Conservation (phyloP, 2,888 invertebrate genomes). For the Dynastes tityus region DNA sequence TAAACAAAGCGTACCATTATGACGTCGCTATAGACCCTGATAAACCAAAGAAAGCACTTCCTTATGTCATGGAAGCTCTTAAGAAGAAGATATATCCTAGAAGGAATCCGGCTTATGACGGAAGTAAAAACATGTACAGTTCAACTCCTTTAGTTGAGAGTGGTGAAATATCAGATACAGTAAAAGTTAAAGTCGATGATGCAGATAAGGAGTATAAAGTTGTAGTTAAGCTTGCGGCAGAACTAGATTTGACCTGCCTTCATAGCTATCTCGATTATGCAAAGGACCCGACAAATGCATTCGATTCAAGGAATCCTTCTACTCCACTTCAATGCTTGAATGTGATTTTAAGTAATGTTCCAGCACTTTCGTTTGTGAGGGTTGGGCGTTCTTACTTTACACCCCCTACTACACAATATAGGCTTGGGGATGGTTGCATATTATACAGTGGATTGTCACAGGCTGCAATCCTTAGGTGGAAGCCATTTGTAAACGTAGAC, state of each 20-base stretch:
- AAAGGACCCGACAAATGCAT: slow-evolving; percentile 53
- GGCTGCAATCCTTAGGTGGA: slow-evolving; percentile 91
- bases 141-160: slow-evolving; percentile 68
- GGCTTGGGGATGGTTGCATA: slow-evolving; percentile 87
- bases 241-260: slow-evolving; percentile 72
- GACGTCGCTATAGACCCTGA: slow-evolving; percentile 84
- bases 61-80: slow-evolving; percentile 66
- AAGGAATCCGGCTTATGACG: slow-evolving; percentile 81
- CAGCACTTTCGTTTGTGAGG: slow-evolving; percentile 71
- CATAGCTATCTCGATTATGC: slow-evolving; percentile 58
- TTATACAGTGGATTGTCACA: slow-evolving; percentile 96
- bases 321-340: slow-evolving; percentile 86
- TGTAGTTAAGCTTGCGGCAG: slow-evolving; percentile 72
- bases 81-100: slow-evolving; percentile 68
- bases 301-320: slow-evolving; percentile 69
- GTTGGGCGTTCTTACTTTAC: slow-evolving; percentile 89
- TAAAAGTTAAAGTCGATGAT: slow-evolving; percentile 61
- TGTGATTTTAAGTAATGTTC: slow-evolving; percentile 82
- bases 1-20: slow-evolving; percentile 79
- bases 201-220: slow-evolving; percentile 70
- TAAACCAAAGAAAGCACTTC: slow-evolving; percentile 77
- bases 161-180: slow-evolving; percentile 60
- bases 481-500: slow-evolving; percentile 92
- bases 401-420: slow-evolving; percentile 63
- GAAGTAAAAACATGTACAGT: slow-evolving; percentile 79